phyloP scores from a whole-genome alignment of 35 echinoderm and acorn worm species.

The Lytechinus pictus region DNA sequence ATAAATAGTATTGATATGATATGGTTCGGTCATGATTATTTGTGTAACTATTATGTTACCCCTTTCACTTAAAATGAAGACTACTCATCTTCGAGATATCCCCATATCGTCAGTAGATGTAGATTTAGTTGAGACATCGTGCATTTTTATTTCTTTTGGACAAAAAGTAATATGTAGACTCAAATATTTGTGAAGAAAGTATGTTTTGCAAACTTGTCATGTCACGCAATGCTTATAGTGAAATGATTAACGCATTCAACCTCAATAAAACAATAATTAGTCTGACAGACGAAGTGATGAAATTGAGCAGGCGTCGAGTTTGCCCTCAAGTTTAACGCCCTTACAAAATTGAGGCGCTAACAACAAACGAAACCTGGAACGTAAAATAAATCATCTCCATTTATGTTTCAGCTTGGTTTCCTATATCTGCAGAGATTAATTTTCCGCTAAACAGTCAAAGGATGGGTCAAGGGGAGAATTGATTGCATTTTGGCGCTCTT shows the following conservation, averaged over 20 bases:
- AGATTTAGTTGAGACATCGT: neutral
- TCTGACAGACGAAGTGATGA: neutral
- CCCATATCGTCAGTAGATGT: neutral
- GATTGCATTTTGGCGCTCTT: constrained; percentile 34
- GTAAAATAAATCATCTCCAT: constrained; percentile 21
- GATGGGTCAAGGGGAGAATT: constrained; percentile 41
- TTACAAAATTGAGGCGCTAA: neutral
- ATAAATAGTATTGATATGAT: neutral
- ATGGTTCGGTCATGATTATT: too few species aligned
- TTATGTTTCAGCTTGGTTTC: constrained; percentile 30
- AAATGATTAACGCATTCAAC: neutral
- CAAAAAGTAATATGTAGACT: neutral
- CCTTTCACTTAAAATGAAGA: too few species aligned
- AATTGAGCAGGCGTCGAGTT: neutral
- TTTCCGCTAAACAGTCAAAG: constrained; percentile 23
- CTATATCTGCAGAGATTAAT: constrained; percentile 33
- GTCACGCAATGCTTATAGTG: neutral
- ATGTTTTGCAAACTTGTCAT: neutral
- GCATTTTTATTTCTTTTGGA: neutral
- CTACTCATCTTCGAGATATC: too few species aligned
- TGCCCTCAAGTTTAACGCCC: constrained; percentile 7
- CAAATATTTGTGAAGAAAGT: neutral
- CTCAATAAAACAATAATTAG: neutral
- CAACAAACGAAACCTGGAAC: neutral
- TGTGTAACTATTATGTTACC: too few species aligned